These are phyloP conservation scores for Chironomus tepperi DNA, from an alignment of 1,140 invertebrate species.

Conservation along the genomic window DNA sequence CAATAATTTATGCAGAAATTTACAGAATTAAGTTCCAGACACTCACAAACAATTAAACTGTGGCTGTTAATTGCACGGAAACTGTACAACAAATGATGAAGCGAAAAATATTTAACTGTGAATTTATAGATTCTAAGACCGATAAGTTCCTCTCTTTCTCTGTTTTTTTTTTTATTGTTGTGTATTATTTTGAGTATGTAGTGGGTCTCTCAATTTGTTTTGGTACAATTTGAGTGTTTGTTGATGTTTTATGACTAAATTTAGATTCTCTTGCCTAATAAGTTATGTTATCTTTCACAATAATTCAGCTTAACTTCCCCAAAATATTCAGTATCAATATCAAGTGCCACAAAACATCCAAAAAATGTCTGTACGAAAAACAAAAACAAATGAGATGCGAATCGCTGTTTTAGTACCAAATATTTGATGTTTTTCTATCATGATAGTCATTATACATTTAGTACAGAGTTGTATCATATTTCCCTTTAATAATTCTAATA, in stretches of 20 bases:
- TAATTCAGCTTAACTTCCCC: background rate
- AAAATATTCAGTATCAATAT: too few species aligned
- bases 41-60: background rate
- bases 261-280: too few species aligned
- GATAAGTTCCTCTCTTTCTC: background rate
- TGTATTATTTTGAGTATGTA: background rate
- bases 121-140: slow-evolving; percentile 9
- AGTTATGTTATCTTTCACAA: background rate
- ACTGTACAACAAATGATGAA: background rate
- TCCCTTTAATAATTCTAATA: background rate
- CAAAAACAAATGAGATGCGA: background rate
- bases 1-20: background rate
- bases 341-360: background rate
- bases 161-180: background rate
- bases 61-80: background rate
- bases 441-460: background rate
- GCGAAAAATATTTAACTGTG: background rate
- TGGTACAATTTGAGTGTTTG: too few species aligned
- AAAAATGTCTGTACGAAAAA: background rate
- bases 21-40: background rate
- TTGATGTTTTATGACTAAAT: too few species aligned
- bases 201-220: too few species aligned
- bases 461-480: background rate
- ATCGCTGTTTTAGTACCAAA: background rate
- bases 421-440: background rate